Base-by-base conservation (phyloP, 2,888 invertebrate species). In the Aleiodes leptofemur region DNA sequence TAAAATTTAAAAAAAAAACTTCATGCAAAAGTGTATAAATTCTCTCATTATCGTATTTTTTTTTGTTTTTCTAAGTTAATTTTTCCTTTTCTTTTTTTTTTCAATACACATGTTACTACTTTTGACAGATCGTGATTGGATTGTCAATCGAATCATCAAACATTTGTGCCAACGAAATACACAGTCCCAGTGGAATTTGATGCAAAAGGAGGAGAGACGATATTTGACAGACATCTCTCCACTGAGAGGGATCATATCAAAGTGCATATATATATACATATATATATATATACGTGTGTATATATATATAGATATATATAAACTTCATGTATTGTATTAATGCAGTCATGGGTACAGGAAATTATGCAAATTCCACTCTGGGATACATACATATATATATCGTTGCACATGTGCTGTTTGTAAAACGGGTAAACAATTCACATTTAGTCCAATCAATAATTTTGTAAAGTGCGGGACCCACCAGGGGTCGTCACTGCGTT, bases 21-120 rank as follows among this genome's bases (percentile, higher is more conserved):
- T 82, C 87, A 85, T 85, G 85, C 86, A 85, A 85, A 84, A 79
- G 80, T 81, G 79, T 86, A 78, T 81, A 83, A 80, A 83, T 69
- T 79, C 66, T 50, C 69, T 75, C 69, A 68, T 34, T 74, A 61
- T 56, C 38, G 8, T 43, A 9, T 72, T 57, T 61, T 38, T 73
- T 57, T 76, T 23, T 64, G 50, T 74, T 43, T 76, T 48, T 76
- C 38, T 34, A 2, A 4, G 57, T 34, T 34, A 6, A 34, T 6
- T 34, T 34, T 66, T 78, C 72, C 48, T 48, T 34, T n/a, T 69
- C 56, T 66, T 76, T 56, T 23, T 23, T 78, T 73, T 74, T 69
- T 74, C 72, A 72, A 76, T 71, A 73, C 71, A 56, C 71, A 56
- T 72, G 61, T 68, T 76, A 77, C 76, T 74, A 34, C 76, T 77